phyloP scores from a whole-genome alignment of 1,140 invertebrate species.

The Berghia stephanieae region DNA sequence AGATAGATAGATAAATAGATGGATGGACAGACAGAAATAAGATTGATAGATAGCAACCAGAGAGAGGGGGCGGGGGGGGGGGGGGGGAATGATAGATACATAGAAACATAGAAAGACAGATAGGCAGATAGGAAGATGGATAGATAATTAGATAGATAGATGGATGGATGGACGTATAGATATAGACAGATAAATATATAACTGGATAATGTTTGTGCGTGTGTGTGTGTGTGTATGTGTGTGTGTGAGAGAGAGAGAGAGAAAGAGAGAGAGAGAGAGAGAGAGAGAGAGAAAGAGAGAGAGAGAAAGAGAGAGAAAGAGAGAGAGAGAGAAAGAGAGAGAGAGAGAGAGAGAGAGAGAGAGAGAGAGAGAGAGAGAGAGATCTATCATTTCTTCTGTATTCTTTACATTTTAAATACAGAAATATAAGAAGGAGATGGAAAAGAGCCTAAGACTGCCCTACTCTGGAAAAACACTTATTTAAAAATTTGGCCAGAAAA shows the following conservation, averaged over 20 bases:
- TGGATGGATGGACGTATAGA: neutral
- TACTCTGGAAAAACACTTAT: neutral
- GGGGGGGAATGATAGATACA: neutral
- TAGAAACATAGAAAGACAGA: neutral
- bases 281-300: slow-evolving; percentile 25
- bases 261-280: slow-evolving; percentile 31
- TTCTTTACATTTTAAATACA: neutral
- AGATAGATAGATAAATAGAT: slow-evolving; percentile 15
- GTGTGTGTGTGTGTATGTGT: neutral
- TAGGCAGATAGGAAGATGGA: neutral
- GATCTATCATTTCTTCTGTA: neutral
- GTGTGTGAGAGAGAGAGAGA: slow-evolving; percentile 25
- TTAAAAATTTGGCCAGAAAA: slow-evolving; percentile 3
- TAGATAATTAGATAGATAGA: neutral
- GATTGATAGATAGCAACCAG: neutral
- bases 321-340: neutral
- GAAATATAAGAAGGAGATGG: neutral
- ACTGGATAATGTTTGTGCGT: neutral
- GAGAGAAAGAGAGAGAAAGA: neutral
- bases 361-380: neutral
- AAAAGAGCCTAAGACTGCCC: neutral
- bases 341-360: neutral
- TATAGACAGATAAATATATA: neutral
- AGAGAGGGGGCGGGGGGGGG: neutral
- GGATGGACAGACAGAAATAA: neutral